phyloP scores from a whole-genome alignment of 2,888 invertebrate genomes.

The Dexiosoma caninum region DNA sequence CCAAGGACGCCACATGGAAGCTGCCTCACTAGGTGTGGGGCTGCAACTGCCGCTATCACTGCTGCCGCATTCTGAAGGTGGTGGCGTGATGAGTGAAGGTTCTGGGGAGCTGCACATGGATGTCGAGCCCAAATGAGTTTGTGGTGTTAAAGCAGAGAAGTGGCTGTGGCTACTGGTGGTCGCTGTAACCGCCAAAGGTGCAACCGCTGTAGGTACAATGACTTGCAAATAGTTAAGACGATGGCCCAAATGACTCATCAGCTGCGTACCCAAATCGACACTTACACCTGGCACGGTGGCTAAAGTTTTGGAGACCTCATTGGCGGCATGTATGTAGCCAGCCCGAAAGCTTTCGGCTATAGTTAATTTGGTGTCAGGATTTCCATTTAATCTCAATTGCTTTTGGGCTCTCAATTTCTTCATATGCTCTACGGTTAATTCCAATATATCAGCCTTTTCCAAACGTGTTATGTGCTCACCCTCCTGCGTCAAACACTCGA shows the following conservation, averaged over 20 bases:
- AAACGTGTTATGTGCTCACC: conserved; percentile 93
- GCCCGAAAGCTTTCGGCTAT: conserved; percentile 88
- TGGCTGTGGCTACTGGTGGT: conserved; percentile 60
- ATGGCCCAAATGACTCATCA: conserved; percentile 94
- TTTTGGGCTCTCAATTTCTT: conserved; percentile 88
- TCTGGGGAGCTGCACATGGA: conserved; percentile 62
- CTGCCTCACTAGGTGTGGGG: conserved; percentile 76
- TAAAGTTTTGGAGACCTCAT: conserved; percentile 91
- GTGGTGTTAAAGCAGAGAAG: conserved; percentile 50
- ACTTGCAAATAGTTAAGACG: conserved; percentile 82
- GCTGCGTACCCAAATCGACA: conserved; percentile 89
- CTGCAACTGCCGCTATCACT: conserved; percentile 76
- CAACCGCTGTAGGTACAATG: conserved; percentile 74
- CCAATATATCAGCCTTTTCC: conserved; percentile 94
- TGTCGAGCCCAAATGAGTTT: conserved; percentile 44
- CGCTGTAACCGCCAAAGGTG: conserved; percentile 49
- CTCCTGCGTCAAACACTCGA: conserved; percentile 83
- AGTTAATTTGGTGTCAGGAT: conserved; percentile 73
- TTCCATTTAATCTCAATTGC: conserved; percentile 79
- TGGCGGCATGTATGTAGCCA: conserved; percentile 93
- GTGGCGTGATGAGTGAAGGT: conserved; percentile 73
- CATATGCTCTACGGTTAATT: conserved; percentile 91
- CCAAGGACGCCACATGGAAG: conserved; percentile 77
- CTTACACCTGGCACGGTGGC: conserved; percentile 92
- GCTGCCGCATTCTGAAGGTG: conserved; percentile 77